Percentiles rank a stretch among this genome's conserved stretches.
phyloP scores from a whole-genome alignment of 2,888 invertebrate species.

The Rhodophaea formosa region DNA sequence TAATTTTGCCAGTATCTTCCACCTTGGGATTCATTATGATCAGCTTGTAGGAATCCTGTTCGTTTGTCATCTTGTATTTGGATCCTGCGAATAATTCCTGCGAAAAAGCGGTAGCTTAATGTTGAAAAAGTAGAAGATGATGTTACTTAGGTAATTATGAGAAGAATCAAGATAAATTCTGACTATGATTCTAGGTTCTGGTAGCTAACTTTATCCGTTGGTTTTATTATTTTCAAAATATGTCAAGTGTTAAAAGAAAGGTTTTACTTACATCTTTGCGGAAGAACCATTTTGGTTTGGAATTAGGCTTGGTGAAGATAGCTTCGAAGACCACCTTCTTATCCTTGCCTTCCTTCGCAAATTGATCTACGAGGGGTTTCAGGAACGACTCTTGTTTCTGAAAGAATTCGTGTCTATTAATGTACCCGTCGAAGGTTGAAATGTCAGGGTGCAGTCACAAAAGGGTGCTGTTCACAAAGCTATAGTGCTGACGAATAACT shows the following conservation, averaged over 20 bases:
- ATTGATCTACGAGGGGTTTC: constrained; percentile 96
- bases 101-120: not conserved
- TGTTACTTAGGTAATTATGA: no score
- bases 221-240: no score
- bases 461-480: constrained; percentile 74
- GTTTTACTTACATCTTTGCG: constrained; percentile 91
- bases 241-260: no score
- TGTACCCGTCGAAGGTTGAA: constrained; percentile 32
- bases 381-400: constrained; percentile 97
- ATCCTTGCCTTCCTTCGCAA: constrained; percentile 97
- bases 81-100: constrained; percentile 97
- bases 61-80: constrained; percentile 97
- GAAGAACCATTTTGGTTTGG: constrained; percentile 95
- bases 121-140: not conserved
- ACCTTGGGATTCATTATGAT: constrained; percentile 95
- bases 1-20: constrained; percentile 98
- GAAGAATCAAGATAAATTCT: no score
- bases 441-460: constrained; percentile 56
- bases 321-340: constrained; percentile 96
- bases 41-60: constrained; percentile 94
- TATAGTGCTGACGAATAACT: constrained; percentile 65
- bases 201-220: no score
- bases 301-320: constrained; percentile 97
- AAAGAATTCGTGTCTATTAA: constrained; percentile 55
- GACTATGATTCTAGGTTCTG: no score